These are phyloP conservation scores for Zapornia atra DNA, from an alignment of 2,113 vertebrate species.

Conservation along the genomic window DNA sequence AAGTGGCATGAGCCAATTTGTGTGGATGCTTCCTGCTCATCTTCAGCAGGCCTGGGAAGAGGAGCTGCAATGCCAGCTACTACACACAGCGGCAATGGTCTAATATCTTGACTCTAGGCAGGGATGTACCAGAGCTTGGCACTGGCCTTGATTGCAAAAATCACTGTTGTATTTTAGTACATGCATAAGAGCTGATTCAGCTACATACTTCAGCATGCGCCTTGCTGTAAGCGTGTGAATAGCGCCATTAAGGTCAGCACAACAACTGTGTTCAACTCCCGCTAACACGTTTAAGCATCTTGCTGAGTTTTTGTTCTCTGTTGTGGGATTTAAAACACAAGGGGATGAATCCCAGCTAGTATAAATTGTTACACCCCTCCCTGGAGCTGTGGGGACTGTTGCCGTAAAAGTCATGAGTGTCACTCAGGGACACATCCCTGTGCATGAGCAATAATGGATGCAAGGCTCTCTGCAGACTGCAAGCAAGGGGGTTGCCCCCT, in stretches of 20 bases:
- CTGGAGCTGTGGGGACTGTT: neutral
- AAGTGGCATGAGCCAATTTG: slow-evolving; percentile 56
- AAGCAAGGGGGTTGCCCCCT: accelerated
- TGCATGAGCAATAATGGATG: accelerated
- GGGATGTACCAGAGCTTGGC: slow-evolving; percentile 42
- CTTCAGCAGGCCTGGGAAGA: slow-evolving; percentile 55
- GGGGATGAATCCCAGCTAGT: neutral
- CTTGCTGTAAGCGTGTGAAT: neutral
- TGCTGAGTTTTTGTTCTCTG: neutral
- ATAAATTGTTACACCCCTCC: neutral
- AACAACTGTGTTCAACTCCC: neutral
- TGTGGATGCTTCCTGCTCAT: slow-evolving; percentile 69
- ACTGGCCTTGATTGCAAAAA: slow-evolving; percentile 60
- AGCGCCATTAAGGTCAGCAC: neutral
- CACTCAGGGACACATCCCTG: accelerated
- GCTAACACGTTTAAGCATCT: neutral
- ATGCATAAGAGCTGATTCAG: slow-evolving; percentile 39
- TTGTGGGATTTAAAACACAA: neutral
- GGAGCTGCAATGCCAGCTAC: slow-evolving; percentile 60
- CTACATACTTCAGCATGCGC: neutral
- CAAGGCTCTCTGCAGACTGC: neutral
- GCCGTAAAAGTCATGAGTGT: neutral
- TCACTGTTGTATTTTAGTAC: slow-evolving; percentile 35
- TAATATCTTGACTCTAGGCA: slow-evolving; percentile 38
- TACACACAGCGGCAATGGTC: slow-evolving; percentile 14